Percentiles rank a stretch among this genome's conserved stretches.
phyloP scores from a whole-genome alignment of 2,888 invertebrate species.

The Helleia helle region DNA sequence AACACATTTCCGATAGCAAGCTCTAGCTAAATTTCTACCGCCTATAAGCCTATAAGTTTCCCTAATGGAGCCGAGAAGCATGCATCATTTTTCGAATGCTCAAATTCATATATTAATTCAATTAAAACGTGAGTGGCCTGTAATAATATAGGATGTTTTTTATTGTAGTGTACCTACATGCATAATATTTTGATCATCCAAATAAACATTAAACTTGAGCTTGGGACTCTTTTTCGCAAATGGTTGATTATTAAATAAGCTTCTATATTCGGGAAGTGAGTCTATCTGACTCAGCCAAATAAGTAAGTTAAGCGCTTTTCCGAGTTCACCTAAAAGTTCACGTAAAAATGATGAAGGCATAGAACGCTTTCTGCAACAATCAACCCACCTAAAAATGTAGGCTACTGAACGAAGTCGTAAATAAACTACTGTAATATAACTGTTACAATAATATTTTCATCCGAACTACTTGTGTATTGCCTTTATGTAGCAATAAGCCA shows the following conservation, averaged over 20 bases:
- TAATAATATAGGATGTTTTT: constrained; percentile 25
- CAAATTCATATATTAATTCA: too few species aligned
- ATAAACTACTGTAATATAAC: not conserved
- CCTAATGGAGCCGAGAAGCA: too few species aligned
- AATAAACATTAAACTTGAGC: constrained; percentile 20
- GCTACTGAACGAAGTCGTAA: constrained; percentile 9
- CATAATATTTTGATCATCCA: constrained; percentile 20
- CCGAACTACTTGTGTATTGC: constrained; percentile 16
- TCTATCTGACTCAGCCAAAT: constrained; percentile 17
- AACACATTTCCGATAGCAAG: constrained; percentile 9
- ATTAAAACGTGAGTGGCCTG: constrained; percentile 24
- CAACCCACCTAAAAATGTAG: constrained; percentile 9
- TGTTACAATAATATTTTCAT: constrained; percentile 9
- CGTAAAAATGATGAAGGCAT: not conserved
- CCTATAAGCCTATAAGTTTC: constrained; percentile 24
- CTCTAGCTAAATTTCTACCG: constrained; percentile 19
- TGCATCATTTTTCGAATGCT: too few species aligned
- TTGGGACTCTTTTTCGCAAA: constrained; percentile 15
- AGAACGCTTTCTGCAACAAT: constrained; percentile 5
- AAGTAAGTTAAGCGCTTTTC: too few species aligned
- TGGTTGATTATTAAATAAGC: constrained; percentile 13
- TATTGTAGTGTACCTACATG: constrained; percentile 25
- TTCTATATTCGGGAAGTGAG: constrained; percentile 21
- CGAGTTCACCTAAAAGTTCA: too few species aligned
- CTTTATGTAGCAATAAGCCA: not conserved